Conservation (phyloP, 2,888 invertebrate species). For the Tenthredo notha region DNA sequence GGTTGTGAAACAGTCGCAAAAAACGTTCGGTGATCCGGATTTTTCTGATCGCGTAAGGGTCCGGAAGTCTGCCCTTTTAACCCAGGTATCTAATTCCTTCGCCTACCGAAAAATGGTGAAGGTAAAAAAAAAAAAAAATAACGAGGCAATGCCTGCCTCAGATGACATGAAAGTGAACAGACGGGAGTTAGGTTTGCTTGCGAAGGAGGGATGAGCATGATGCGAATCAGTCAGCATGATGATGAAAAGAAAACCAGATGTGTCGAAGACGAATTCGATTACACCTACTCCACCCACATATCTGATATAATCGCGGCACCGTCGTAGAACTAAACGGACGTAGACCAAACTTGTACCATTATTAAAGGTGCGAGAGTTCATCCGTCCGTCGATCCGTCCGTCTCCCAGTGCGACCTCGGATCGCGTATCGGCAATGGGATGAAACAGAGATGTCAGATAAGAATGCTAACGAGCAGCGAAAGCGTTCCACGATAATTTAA, state of each 20-base stretch:
- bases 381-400: slow-evolving; percentile 19
- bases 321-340: not conserved
- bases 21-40: not conserved
- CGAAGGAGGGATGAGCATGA: not conserved
- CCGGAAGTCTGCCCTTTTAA: slow-evolving; percentile 22
- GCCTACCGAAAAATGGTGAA: not conserved
- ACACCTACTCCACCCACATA: not conserved
- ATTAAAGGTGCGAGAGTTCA: slow-evolving; percentile 40
- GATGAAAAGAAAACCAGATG: not conserved
- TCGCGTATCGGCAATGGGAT: slow-evolving; percentile 32
- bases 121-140: slow-evolving; percentile 4
- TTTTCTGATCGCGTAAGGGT: slow-evolving; percentile 25
- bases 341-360: slow-evolving; percentile 3
- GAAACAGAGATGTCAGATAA: slow-evolving; percentile 54
- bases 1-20: not conserved
- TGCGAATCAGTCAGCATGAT: not conserved
- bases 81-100: slow-evolving; percentile 21
- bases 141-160: not conserved
- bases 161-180: not conserved
- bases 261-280: slow-evolving; percentile 13
- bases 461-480: slow-evolving; percentile 55
- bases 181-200: not conserved
- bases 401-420: not conserved
- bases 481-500: slow-evolving; percentile 54
- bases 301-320: slow-evolving; percentile 16